Conservation (phyloP, 2,888 invertebrate genomes). For the Ennomos quercinarius region DNA sequence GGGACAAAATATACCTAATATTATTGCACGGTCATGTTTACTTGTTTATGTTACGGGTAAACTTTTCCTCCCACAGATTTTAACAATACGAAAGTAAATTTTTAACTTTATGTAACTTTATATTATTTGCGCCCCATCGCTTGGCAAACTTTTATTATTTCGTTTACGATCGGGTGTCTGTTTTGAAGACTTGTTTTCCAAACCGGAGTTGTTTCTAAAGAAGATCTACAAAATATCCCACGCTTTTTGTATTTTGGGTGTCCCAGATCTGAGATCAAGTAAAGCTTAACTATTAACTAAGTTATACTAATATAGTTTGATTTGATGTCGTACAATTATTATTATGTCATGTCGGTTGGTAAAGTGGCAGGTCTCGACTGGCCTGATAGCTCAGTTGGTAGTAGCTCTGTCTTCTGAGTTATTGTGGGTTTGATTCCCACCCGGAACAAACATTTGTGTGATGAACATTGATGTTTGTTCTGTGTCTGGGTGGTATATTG, state of each 20-base stretch:
- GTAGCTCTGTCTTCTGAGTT: too few relatives aligned
- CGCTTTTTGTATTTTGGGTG: conserved; percentile 6
- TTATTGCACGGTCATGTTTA: neutral
- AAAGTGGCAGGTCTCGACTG: too few relatives aligned
- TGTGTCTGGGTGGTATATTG: too few relatives aligned
- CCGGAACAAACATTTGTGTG: too few relatives aligned
- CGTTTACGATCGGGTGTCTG: conserved; percentile 24
- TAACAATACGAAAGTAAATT: conserved; percentile 14
- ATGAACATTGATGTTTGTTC: too few relatives aligned
- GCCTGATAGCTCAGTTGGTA: too few relatives aligned
- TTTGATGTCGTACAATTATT: too few relatives aligned
- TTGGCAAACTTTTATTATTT: conserved; percentile 24
- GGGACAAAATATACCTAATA: neutral
- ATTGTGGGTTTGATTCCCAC: too few relatives aligned
- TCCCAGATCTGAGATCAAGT: conserved; percentile 9
- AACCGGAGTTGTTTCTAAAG: conserved; percentile 11
- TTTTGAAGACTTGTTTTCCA: conserved; percentile 23
- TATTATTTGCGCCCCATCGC: conserved; percentile 22
- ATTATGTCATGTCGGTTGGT: too few relatives aligned
- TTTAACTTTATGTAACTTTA: conserved; percentile 22
- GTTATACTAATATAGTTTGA: too few relatives aligned
- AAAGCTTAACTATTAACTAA: too few relatives aligned
- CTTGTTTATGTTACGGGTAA: conserved; percentile 5
- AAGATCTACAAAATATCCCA: conserved; percentile 17
- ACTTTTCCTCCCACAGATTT: conserved; percentile 10